Base-by-base conservation (phyloP, 1,140 invertebrate species). In the Zaprionus inermis region DNA sequence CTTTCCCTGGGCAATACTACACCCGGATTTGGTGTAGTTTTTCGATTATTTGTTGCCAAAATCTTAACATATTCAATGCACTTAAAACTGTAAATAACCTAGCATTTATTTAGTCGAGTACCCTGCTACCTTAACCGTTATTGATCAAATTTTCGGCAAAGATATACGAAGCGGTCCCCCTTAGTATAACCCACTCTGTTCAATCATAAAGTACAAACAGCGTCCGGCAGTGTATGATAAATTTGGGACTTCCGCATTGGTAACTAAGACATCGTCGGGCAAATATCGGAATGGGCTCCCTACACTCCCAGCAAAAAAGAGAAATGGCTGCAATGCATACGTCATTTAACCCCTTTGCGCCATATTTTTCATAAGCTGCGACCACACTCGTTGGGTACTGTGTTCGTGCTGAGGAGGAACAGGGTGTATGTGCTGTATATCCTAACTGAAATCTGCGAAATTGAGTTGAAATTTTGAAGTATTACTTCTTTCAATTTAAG, bases 291-390 rank as follows among this genome's bases (percentile, higher is more conserved):
- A 55, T 66, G 41, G 14, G 52, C 12, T 58, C 36, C 30, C 7
- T 38, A 3, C 36, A 6, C 36, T 6, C 30, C n/a, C 38, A 44
- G 24, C 3, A 4, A 59, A 66, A 32, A 78, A 88, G 83, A 88
- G 70, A 82, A 88, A 86, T 86, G 59, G 79, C 79, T 69, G 83
- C 83, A 88, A 88, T 89, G 79, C 83, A 88, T 88, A 88, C 83
- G 83, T 89, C 83, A 88, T 88, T 88, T 88, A 88, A 89, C 83
- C 83, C 83, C 83, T 88, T 88, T 88, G 76, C 83, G 83, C 84
- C 84, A 88, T 88, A 88, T 88, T 83, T 86, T 83, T 89, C 84
- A 88, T 88, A 88, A 88, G 61, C 82, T 81, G 76, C 61, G 30
- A 76, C 38, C 38, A 44, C 76, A 65, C 68, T 79, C 78, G 58